Percentiles rank a stretch among this genome's conserved stretches.
phyloP scores from a whole-genome alignment of 1,140 invertebrate species.

The Reticulitermes speratus region DNA sequence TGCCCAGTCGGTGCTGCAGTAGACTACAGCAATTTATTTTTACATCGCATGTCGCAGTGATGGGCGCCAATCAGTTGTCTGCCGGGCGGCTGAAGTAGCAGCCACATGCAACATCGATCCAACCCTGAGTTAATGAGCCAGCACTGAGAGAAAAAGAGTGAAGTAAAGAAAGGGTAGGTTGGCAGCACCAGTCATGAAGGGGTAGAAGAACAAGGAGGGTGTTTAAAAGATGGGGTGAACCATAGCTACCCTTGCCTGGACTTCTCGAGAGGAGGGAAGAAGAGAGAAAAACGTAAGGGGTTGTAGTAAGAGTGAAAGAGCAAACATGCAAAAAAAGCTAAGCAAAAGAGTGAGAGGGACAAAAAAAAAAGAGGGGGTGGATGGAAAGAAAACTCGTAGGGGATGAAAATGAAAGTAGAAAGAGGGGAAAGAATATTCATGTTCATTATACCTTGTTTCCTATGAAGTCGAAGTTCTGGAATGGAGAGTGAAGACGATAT shows the following conservation, averaged over 20 bases:
- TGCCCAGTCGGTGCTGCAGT: background rate
- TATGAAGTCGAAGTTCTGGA: background rate
- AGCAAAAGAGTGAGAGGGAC: background rate
- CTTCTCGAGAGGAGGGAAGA: background rate
- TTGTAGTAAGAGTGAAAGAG: background rate
- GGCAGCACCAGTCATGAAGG: conserved; percentile 12
- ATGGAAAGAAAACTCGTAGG: background rate
- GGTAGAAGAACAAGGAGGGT: background rate
- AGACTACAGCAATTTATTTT: background rate
- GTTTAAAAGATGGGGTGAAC: conserved; percentile 15
- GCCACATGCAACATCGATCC: background rate
- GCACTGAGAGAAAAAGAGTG: conserved; percentile 6
- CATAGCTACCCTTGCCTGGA: background rate
- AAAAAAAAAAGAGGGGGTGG: background rate
- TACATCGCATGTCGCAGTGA: background rate
- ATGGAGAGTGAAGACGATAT: background rate
- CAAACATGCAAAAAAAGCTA: background rate
- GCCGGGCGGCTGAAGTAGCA: background rate
- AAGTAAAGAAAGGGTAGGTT: conserved; percentile 5
- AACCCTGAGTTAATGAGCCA: background rate
- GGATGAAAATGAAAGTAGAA: conserved; percentile 19
- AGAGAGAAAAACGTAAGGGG: background rate
- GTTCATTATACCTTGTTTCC: conserved; percentile 19
- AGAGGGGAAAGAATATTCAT: conserved; percentile 5
- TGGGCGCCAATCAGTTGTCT: conserved; percentile 13